These are phyloP conservation scores for Aix galericulata DNA, from an alignment of 2,113 vertebrate species.

Conservation along the genomic window DNA sequence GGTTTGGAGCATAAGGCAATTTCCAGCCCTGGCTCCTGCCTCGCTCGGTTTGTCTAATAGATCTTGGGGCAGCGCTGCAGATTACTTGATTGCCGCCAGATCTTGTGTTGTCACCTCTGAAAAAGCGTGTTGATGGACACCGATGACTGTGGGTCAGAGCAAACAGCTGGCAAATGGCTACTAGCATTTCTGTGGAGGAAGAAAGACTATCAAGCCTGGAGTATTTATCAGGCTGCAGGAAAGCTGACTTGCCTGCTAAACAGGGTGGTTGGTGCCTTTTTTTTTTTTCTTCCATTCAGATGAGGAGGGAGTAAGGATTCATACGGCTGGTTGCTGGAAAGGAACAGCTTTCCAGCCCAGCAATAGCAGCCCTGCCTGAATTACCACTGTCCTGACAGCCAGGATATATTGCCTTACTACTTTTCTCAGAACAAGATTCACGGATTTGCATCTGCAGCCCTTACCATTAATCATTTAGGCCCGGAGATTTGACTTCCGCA, in stretches of 20 bases:
- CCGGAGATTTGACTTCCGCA: neutral
- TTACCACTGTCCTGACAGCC: slow-evolving; percentile 11
- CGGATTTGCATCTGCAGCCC: neutral
- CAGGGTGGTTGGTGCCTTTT: neutral
- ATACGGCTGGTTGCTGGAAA: neutral
- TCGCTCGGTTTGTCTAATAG: neutral
- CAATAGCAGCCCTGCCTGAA: neutral
- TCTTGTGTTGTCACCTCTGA: neutral
- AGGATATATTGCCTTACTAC: slow-evolving; percentile 39
- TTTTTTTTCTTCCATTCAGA: neutral
- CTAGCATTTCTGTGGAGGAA: neutral
- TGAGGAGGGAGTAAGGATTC: neutral
- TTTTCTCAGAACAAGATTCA: slow-evolving; percentile 10
- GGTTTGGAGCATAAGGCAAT: neutral
- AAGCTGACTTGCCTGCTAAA: slow-evolving; percentile 60
- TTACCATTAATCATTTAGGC: neutral
- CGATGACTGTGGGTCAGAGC: neutral
- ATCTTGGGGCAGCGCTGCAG: neutral
- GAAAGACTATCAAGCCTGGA: slow-evolving; percentile 1
- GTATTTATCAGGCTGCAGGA: slow-evolving; percentile 43
- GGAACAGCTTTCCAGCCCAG: slow-evolving; percentile 35
- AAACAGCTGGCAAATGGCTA: slow-evolving; percentile 52
- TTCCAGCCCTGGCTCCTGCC: neutral
- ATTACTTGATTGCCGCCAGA: neutral
- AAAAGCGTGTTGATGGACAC: neutral